Evolutionary conservation across 2,888 invertebrate species (phyloP).

Genomic region (Callinectes sapidus): DNA sequence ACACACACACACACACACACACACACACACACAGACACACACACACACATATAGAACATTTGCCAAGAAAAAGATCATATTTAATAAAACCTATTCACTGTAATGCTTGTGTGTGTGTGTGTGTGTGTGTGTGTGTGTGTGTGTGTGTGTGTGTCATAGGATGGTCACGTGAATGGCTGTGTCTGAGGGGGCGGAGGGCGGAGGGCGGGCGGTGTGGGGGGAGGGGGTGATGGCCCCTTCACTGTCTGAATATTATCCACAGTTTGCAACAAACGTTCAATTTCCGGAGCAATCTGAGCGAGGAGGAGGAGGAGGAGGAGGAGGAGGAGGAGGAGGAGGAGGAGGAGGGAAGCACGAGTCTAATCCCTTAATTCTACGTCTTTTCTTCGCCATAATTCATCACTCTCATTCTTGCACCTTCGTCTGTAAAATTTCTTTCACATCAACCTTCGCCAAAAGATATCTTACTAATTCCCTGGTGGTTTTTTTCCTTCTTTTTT

Average conservation of each 20-base stretch:
- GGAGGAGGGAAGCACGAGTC: not conserved
- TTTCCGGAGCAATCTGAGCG: slow-evolving; percentile 26
- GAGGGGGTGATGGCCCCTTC: not conserved
- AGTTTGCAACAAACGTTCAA: slow-evolving; percentile 31
- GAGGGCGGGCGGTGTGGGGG: too few species aligned
- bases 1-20: not conserved
- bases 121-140: slow-evolving; percentile 30
- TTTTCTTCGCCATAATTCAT: not conserved
- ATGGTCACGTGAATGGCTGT: not conserved
- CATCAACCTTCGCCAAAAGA: not conserved
- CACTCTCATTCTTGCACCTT: not conserved
- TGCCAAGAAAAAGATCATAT: not conserved
- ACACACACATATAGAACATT: not conserved
- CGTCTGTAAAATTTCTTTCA: not conserved
- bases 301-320: slow-evolving; percentile 22
- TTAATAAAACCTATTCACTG: not conserved
- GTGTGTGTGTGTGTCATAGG: not conserved
- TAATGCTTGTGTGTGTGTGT: not conserved
- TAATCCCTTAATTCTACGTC: slow-evolving; percentile 2
- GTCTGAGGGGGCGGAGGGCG: not conserved
- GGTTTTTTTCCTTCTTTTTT: not conserved
- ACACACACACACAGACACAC: slow-evolving; percentile 15
- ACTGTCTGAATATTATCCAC: slow-evolving; percentile 16
- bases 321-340: slow-evolving; percentile 24
- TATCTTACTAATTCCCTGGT: not conserved